These are phyloP conservation scores for Panopea generosa DNA, from an alignment of 2,888 invertebrate species.

Conservation along the genomic window DNA sequence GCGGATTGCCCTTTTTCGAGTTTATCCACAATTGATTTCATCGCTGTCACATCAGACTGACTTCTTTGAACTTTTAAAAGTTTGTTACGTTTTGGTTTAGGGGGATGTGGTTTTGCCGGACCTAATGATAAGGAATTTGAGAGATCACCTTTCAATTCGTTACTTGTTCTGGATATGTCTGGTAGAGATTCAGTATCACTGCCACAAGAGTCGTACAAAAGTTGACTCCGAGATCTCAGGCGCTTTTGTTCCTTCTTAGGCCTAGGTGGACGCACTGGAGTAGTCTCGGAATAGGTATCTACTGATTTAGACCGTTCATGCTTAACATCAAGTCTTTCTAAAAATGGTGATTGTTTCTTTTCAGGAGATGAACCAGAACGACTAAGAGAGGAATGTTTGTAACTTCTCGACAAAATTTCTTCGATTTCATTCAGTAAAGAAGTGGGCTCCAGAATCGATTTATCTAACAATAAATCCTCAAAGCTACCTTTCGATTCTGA, in stretches of 20 bases:
- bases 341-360: slow-evolving; percentile 35
- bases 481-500: slow-evolving; percentile 27
- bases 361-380: slow-evolving; percentile 53
- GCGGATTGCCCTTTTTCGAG: slow-evolving; percentile 30
- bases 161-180: slow-evolving; percentile 37
- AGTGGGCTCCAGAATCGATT: slow-evolving; percentile 56
- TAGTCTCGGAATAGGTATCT: slow-evolving; percentile 31
- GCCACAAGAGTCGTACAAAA: slow-evolving; percentile 55
- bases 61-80: slow-evolving; percentile 73
- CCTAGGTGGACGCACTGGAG: slow-evolving; percentile 74
- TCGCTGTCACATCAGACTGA: slow-evolving; percentile 76
- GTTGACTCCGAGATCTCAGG: slow-evolving; percentile 44
- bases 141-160: slow-evolving; percentile 27
- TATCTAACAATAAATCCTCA: slow-evolving; percentile 53
- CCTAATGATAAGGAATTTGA: slow-evolving; percentile 55
- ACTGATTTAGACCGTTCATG: slow-evolving; percentile 50
- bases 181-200: slow-evolving; percentile 66
- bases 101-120: slow-evolving; percentile 70
- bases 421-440: slow-evolving; percentile 68
- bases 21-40: slow-evolving; percentile 65
- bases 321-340: slow-evolving; percentile 11
- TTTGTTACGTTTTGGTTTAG: slow-evolving; percentile 77
- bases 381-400: slow-evolving; percentile 51
- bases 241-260: slow-evolving; percentile 68
- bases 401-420: slow-evolving; percentile 63